Base-by-base conservation (phyloP, 2,888 invertebrate species). In the Atrina japonica region DNA sequence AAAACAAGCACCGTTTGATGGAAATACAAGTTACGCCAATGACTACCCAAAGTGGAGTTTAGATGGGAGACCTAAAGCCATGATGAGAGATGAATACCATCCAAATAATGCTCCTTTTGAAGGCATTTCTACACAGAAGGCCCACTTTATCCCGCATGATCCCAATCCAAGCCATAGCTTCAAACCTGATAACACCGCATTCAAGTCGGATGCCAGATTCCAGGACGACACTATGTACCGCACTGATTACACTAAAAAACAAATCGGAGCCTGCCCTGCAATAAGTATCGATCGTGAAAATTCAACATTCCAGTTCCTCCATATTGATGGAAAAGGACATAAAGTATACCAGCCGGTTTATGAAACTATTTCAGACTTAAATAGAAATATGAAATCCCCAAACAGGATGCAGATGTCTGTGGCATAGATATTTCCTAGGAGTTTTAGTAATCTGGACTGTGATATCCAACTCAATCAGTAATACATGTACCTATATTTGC, bases 91-190 rank as follows among this genome's bases (percentile, higher is more conserved):
- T 0, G 86, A 83, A n/a, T 91, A 90, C 73, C 71, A 80, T 27
- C 86, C 89, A 27, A 88, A 85, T 30, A 77, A 73, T 14, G 88
- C 84, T n/a, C 89, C 89, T 52, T 91, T 91, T 77, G 88, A 90
- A 66, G 90, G 90, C 35, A 76, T 76, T 35, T 81, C 89, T 16
- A 90, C 87, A 27, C 84, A 89, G 66, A 86, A 86, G 69, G 81
- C 83, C 49, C 88, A 90, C 71, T 90, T 82, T 73, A 74, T 85
- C 59, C 81, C 79, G 18, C 85, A 90, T 29, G 76, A 75, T 16
- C 55, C 77, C 9, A 74, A 73, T 18, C 81, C 75, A 2, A 66
- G 76, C 2, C 73, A 70, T 56, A 83, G 84, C 71, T 86, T 78
- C 75, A 85, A 83, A 64, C 88, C 88, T 16, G 80, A 78, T 30